phyloP scores from a whole-genome alignment of 2,888 invertebrate species.

The Metellina segmentata region DNA sequence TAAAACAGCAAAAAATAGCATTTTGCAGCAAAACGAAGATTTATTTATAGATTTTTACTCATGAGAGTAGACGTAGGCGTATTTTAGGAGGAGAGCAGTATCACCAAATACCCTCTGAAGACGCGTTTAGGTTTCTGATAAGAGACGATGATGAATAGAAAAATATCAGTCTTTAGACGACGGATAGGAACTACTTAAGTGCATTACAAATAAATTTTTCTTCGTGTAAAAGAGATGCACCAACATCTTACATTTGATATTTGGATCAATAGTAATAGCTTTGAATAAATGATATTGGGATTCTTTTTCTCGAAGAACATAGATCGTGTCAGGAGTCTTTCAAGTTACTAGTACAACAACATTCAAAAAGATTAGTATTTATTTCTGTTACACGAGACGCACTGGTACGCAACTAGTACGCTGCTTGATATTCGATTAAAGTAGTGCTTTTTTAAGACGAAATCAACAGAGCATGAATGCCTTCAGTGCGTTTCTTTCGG shows the following conservation, averaged over 20 bases:
- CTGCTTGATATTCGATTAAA: background rate
- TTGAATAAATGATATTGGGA: conserved; percentile 36
- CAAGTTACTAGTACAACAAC: background rate
- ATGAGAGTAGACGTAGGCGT: conserved; percentile 22
- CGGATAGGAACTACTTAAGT: conserved; percentile 40
- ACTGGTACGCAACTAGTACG: background rate
- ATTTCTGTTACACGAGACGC: background rate
- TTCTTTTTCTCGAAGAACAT: conserved; percentile 13
- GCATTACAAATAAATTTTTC: conserved; percentile 53
- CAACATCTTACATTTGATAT: conserved; percentile 58
- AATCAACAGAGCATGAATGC: background rate
- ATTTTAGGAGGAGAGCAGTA: conserved; percentile 8
- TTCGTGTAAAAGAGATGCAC: conserved; percentile 15
- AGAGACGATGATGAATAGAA: background rate
- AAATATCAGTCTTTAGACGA: background rate
- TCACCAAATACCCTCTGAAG: background rate
- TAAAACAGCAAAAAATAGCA: background rate
- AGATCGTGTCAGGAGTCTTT: conserved; percentile 1
- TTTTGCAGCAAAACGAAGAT: conserved; percentile 12
- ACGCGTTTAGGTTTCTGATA: background rate
- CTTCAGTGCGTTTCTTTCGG: background rate
- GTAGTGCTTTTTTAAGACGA: background rate
- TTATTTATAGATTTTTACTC: conserved; percentile 42
- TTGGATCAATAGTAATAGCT: conserved; percentile 59
- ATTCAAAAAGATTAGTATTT: conserved; percentile 3